Conservation (phyloP, 2,888 invertebrate species). For the Eristalis tenax region DNA sequence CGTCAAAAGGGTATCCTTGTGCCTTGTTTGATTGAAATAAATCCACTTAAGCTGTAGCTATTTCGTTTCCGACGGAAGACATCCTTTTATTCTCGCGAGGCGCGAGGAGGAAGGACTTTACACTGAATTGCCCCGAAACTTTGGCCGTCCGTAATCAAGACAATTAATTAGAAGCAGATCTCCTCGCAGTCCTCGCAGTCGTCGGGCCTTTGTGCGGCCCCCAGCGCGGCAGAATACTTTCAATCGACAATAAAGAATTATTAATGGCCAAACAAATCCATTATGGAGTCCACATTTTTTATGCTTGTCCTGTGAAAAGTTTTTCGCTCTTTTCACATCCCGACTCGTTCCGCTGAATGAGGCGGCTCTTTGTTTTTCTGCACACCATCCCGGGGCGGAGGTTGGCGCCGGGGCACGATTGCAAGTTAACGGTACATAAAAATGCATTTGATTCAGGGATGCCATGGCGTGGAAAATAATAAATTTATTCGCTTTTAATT, state of each 20-base stretch:
- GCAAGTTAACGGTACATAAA: conserved; percentile 46
- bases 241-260: conserved; percentile 72
- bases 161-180: conserved; percentile 68
- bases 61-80: conserved; percentile 28
- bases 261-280: conserved; percentile 72
- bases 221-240: conserved; percentile 51
- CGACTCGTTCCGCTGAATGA: not conserved
- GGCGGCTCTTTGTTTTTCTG: conserved; percentile 18
- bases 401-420: not conserved
- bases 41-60: conserved; percentile 46
- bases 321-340: conserved; percentile 27
- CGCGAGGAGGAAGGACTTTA: conserved; percentile 21
- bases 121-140: conserved; percentile 35
- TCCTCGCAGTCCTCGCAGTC: conserved; percentile 47
- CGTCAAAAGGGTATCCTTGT: conserved; percentile 12
- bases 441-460: conserved; percentile 68
- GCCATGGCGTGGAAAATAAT: conserved; percentile 59
- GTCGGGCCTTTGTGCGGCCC: conserved; percentile 32
- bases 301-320: conserved; percentile 65
- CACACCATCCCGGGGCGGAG: not conserved
- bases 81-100: conserved; percentile 58
- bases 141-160: conserved; percentile 18
- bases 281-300: conserved; percentile 49
- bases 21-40: conserved; percentile 60
- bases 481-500: conserved; percentile 70